phyloP scores from a whole-genome alignment of 2,888 invertebrate species.

The Lapara coniferarum region DNA sequence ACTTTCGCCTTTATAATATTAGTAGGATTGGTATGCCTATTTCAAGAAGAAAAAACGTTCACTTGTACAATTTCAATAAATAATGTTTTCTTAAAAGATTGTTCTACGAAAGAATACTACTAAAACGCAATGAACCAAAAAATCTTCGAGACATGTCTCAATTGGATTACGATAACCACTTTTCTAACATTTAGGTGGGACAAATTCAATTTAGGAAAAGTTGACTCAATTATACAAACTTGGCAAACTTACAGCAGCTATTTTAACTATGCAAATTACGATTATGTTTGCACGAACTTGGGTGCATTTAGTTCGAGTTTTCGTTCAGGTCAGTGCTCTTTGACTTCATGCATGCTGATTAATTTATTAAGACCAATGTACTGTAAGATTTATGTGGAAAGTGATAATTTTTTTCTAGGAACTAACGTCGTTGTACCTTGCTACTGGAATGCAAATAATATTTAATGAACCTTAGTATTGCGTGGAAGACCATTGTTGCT shows the following conservation, averaged over 20 bases:
- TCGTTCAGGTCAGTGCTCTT: slow-evolving; percentile 2
- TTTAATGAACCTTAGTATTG: neutral
- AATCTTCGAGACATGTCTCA: slow-evolving; percentile 3
- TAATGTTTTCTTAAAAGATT: neutral
- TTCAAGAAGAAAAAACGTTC: too few relatives aligned
- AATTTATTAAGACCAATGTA: slow-evolving; percentile 8
- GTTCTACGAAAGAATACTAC: neutral
- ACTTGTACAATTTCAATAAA: too few relatives aligned
- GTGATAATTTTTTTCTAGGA: neutral
- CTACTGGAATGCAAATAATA: neutral
- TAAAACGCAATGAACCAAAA: slow-evolving; percentile 2
- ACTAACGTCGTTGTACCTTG: neutral
- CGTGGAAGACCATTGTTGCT: too few relatives aligned
- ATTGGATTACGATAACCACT: neutral
- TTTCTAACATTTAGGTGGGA: neutral
- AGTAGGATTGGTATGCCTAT: too few relatives aligned
- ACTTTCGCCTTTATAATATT: too few relatives aligned
- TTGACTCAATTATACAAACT: slow-evolving; percentile 7
- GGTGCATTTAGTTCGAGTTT: slow-evolving; percentile 14
- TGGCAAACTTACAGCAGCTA: slow-evolving; percentile 9
- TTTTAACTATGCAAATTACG: slow-evolving; percentile 12
- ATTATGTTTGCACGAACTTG: slow-evolving; percentile 16
- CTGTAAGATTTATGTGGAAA: slow-evolving; percentile 4
- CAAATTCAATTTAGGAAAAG: slow-evolving; percentile 15
- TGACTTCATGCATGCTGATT: slow-evolving; percentile 14